These are phyloP conservation scores for Noctilio leporinus DNA, from an alignment of 2,113 vertebrate genomes.

Conservation along the genomic window DNA sequence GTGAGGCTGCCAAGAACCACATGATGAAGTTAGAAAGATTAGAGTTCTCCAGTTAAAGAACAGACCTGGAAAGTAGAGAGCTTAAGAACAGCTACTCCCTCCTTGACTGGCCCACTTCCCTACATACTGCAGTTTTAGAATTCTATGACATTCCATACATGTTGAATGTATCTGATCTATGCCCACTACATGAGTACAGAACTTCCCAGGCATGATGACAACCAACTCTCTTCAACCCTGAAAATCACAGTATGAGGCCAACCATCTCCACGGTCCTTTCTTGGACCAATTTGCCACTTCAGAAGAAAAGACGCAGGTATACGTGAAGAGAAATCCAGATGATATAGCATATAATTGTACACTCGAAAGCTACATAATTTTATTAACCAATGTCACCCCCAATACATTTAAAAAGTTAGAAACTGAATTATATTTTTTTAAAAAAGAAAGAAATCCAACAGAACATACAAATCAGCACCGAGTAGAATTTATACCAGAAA, in stretches of 20 bases:
- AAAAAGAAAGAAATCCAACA: neutral
- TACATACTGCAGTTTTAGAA: neutral
- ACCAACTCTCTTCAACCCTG: neutral
- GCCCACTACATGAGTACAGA: neutral
- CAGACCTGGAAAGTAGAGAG: neutral
- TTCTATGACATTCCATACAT: neutral
- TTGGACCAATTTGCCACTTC: neutral
- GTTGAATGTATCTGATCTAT: neutral
- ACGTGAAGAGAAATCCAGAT: neutral
- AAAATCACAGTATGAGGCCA: neutral
- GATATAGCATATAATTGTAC: too few relatives aligned
- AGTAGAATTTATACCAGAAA: neutral
- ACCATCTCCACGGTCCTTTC: neutral
- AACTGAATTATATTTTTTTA: neutral
- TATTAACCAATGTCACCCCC: neutral
- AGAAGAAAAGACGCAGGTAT: neutral
- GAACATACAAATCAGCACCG: neutral
- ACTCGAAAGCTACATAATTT: neutral
- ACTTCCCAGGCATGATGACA: neutral
- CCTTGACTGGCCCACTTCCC: neutral
- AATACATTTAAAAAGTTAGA: neutral
- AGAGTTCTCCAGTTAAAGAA: neutral
- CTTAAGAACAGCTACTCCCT: neutral
- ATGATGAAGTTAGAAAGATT: neutral
- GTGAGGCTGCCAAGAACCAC: neutral